Evolutionary conservation across 2,113 vertebrate genomes (phyloP).

Genomic region (Poeciliopsis occidentalis): DNA sequence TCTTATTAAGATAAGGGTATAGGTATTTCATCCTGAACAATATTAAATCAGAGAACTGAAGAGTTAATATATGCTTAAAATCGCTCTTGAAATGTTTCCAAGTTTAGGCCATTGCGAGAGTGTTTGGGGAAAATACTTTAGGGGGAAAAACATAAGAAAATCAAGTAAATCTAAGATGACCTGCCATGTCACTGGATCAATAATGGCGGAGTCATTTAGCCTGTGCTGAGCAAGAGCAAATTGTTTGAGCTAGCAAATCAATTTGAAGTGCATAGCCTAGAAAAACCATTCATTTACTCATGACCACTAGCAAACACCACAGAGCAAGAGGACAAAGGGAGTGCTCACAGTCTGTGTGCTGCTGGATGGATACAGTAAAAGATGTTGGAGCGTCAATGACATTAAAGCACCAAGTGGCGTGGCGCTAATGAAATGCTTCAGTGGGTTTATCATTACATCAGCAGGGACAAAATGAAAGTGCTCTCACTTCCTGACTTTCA

Average conservation of each 20-base stretch:
- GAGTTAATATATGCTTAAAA: conserved; percentile 12
- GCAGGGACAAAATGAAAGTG: conserved; percentile 59
- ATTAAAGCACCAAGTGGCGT: conserved; percentile 64
- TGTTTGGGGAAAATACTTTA: conserved; percentile 21
- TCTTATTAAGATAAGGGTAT: background rate
- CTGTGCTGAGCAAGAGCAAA: conserved; percentile 74
- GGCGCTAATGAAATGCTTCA: conserved; percentile 73
- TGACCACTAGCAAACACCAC: conserved; percentile 59
- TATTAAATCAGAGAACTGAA: conserved; percentile 1
- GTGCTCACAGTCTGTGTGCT: conserved; percentile 42
- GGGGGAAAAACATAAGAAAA: conserved; percentile 8
- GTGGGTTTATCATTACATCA: conserved; percentile 74
- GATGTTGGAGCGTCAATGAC: conserved; percentile 62
- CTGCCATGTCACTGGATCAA: conserved; percentile 73
- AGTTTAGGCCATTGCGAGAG: background rate
- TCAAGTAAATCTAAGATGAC: conserved; percentile 64
- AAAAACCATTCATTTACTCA: conserved; percentile 73
- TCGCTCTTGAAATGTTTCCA: conserved; percentile 1
- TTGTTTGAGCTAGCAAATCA: conserved; percentile 79
- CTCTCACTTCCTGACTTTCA: conserved; percentile 69
- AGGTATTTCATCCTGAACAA: conserved; percentile 1
- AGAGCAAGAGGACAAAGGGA: conserved; percentile 50
- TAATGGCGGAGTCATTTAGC: conserved; percentile 75
- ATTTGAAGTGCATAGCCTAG: conserved; percentile 64
- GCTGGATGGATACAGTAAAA: conserved; percentile 67